Conservation (phyloP, 2,888 invertebrate species). For the Rhopalosiphum nymphaeae region DNA sequence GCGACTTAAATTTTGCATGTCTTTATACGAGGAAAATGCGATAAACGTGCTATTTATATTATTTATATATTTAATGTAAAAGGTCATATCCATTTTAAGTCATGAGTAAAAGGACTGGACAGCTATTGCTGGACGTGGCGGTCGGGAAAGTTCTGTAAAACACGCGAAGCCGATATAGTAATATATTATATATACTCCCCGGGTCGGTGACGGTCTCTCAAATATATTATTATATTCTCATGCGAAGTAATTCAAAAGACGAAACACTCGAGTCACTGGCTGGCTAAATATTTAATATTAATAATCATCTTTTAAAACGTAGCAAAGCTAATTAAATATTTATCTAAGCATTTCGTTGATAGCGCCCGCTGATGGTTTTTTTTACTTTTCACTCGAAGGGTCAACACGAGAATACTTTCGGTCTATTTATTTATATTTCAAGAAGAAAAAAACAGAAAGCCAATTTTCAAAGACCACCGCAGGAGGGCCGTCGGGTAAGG, state of each 20-base stretch:
- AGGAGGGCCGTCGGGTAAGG: conserved; percentile 49
- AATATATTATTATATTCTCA: neutral
- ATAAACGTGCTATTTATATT: neutral
- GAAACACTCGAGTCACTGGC: neutral
- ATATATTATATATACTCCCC: neutral
- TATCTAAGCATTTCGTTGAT: conserved; percentile 3
- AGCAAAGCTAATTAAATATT: conserved; percentile 35
- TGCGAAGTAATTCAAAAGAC: neutral
- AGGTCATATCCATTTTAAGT: neutral
- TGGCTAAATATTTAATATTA: neutral
- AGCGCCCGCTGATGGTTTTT: neutral
- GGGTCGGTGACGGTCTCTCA: neutral
- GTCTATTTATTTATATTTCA: neutral
- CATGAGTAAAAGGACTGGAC: neutral
- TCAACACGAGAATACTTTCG: neutral
- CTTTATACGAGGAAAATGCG: neutral
- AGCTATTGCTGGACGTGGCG: neutral
- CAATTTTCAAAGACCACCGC: neutral
- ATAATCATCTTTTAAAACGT: conserved; percentile 8
- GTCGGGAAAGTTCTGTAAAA: conserved; percentile 9
- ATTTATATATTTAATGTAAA: neutral
- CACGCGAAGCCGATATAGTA: neutral
- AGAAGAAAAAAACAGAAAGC: neutral
- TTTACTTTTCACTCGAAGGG: conserved; percentile 7
- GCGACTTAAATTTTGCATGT: neutral